Evolutionary conservation across 1,140 invertebrate genomes (phyloP).

Genomic region (Halyomorpha halys): DNA sequence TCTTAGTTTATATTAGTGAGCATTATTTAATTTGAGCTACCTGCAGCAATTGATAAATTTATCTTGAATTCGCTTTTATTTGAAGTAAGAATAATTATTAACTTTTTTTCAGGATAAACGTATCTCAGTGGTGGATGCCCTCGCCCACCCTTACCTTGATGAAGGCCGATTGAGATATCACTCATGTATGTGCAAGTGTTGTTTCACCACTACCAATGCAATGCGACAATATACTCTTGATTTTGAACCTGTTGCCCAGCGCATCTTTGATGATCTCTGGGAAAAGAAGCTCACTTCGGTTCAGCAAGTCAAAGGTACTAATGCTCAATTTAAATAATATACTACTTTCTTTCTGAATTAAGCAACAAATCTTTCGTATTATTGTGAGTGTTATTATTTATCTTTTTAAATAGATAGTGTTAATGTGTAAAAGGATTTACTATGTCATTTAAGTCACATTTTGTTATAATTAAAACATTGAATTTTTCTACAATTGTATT

Average conservation of each 20-base stretch:
- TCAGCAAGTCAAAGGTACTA: conserved; percentile 85
- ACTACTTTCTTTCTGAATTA: neutral
- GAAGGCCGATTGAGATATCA: conserved; percentile 96
- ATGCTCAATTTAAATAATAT: no score
- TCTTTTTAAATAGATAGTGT: no score
- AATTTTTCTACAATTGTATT: no score
- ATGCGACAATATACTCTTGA: conserved; percentile 81
- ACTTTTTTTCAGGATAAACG: conserved; percentile 65
- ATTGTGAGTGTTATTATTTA: no score
- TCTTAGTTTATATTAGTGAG: no score
- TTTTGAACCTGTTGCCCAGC: conserved; percentile 81
- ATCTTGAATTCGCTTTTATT: no score
- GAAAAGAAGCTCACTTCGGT: conserved; percentile 85
- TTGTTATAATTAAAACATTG: no score
- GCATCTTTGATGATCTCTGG: conserved; percentile 88
- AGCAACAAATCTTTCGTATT: no score
- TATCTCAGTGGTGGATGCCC: conserved; percentile 85
- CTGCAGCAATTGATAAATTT: no score
- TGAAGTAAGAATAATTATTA: neutral
- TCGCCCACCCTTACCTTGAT: conserved; percentile 93
- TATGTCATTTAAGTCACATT: no score
- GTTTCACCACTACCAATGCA: conserved; percentile 63
- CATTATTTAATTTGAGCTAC: no score
- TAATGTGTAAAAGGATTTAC: no score
- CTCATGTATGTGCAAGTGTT: conserved; percentile 99